phyloP scores from a whole-genome alignment of 2,888 invertebrate species.

The Eugnorisma glareosa region DNA sequence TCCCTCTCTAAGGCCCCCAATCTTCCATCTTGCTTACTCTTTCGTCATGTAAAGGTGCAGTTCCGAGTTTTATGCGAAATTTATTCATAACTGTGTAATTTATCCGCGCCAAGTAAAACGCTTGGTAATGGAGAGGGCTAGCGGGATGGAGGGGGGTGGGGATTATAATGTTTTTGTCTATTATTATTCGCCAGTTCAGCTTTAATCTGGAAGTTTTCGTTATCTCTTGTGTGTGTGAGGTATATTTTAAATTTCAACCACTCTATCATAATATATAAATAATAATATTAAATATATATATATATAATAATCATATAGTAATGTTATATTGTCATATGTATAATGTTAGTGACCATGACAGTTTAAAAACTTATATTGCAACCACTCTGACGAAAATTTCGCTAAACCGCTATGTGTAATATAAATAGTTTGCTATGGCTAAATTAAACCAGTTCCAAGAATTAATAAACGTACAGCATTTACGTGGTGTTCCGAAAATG shows the following conservation, averaged over 20 bases:
- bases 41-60: constrained; percentile 88
- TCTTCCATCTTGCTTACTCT: constrained; percentile 75
- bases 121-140: constrained; percentile 82
- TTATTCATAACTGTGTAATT: constrained; percentile 91
- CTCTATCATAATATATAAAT: too few species aligned
- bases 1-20: constrained; percentile 72
- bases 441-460: neutral
- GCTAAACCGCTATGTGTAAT: neutral
- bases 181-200: constrained; percentile 85
- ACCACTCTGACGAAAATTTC: neutral
- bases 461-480: neutral
- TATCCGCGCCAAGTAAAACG: constrained; percentile 88
- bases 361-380: too few species aligned
- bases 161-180: constrained; percentile 81
- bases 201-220: constrained; percentile 83
- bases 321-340: too few species aligned
- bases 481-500: neutral
- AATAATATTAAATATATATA: too few species aligned
- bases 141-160: constrained; percentile 75
- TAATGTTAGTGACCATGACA: too few species aligned
- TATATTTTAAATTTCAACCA: constrained; percentile 13
- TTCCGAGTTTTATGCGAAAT: constrained; percentile 90
- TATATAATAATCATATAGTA: too few species aligned
- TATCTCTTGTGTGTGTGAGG: constrained; percentile 71
- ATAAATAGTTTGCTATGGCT: neutral